phyloP scores from a whole-genome alignment of 2,888 invertebrate genomes.

The Crematogaster levior region DNA sequence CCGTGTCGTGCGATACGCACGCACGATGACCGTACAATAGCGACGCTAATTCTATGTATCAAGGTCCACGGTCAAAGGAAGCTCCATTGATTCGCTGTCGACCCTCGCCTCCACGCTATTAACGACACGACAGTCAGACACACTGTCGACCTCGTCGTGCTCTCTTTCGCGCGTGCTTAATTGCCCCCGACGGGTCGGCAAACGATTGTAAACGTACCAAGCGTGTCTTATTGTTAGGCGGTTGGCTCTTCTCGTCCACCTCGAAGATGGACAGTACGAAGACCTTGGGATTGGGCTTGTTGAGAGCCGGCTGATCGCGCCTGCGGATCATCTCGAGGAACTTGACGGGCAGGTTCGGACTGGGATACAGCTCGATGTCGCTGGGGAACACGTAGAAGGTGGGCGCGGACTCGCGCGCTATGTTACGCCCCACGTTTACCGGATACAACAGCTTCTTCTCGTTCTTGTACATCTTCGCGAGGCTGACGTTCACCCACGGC shows the following conservation, averaged over 20 bases:
- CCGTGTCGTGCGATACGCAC: conserved; percentile 39
- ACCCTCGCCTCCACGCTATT: conserved; percentile 65
- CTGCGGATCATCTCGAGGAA: conserved; percentile 95
- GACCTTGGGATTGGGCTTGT: conserved; percentile 90
- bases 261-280: conserved; percentile 96
- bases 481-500: conserved; percentile 90
- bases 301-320: conserved; percentile 89
- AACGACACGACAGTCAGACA: conserved; percentile 55
- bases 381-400: conserved; percentile 94
- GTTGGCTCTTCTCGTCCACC: conserved; percentile 88
- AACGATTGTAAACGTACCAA: conserved; percentile 83
- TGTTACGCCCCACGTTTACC: conserved; percentile 95
- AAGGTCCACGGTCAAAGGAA: conserved; percentile 76
- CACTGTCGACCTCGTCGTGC: conserved; percentile 22
- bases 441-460: conserved; percentile 94
- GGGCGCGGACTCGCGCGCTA: conserved; percentile 93
- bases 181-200: conserved; percentile 21
- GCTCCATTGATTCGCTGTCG: conserved; percentile 67
- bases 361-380: conserved; percentile 96
- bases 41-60: conserved; percentile 63
- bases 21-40: conserved; percentile 33
- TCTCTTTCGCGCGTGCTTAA: conserved; percentile 60
- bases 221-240: conserved; percentile 81
- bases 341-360: conserved; percentile 91
- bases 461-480: conserved; percentile 91